Conservation (phyloP, 2,797 vertebrate genomes). For the Telmatherina bonti region DNA sequence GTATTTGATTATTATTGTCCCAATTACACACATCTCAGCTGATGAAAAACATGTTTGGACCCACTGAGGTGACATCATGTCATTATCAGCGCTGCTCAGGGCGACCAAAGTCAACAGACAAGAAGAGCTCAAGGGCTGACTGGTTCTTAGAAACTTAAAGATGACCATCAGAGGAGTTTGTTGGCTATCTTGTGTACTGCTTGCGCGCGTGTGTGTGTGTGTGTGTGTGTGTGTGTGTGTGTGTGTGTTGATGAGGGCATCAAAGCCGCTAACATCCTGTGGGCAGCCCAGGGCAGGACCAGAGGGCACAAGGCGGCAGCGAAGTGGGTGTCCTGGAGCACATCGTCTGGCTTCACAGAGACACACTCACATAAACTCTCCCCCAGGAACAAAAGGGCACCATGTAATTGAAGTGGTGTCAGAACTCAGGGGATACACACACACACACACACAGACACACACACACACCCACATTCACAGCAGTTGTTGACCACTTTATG, state of each 20-base stretch:
- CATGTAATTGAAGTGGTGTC: constrained; percentile 72
- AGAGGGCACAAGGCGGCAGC: constrained; percentile 58
- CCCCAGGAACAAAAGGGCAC: constrained; percentile 64
- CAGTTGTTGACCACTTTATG: not conserved
- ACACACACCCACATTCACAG: no score
- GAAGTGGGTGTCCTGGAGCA: constrained; percentile 77
- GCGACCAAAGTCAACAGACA: no score
- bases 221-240: constrained; percentile 29
- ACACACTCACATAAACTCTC: constrained; percentile 31
- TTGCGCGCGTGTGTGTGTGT: constrained; percentile 26
- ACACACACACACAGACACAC: constrained; percentile 41
- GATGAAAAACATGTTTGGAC: constrained; percentile 32
- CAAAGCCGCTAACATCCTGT: constrained; percentile 79
- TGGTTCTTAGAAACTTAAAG: constrained; percentile 47
- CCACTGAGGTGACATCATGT: constrained; percentile 27
- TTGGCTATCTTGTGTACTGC: constrained; percentile 38
- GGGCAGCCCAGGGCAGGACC: constrained; percentile 77
- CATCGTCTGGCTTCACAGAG: constrained; percentile 54
- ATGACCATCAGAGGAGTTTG: constrained; percentile 52
- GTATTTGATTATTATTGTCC: not conserved
- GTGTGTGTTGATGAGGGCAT: constrained; percentile 60
- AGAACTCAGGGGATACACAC: constrained; percentile 69
- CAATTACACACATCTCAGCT: constrained; percentile 9
- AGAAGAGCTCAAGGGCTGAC: no score
- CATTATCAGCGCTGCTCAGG: constrained; percentile 31